Base-by-base conservation (phyloP, 2,113 vertebrate genomes). In the Fukomys damarensis region DNA sequence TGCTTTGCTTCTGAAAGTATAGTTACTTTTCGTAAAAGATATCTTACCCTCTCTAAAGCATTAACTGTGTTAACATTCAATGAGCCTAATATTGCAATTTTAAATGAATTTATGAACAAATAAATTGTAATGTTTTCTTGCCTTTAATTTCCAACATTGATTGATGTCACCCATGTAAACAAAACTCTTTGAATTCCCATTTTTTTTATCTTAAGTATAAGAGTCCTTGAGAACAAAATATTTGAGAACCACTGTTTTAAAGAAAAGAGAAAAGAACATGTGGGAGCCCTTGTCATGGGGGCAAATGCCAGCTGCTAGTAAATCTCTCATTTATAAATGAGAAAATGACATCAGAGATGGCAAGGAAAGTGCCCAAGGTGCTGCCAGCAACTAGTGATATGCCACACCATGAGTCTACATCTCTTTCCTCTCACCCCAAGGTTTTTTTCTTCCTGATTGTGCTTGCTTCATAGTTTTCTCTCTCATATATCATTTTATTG, bases 11-110 rank as follows among this genome's bases (percentile, higher is more conserved):
- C 61, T 10, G 26, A 90, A 61, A 84, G 58, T 68, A 89, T 12
- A 81, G 3, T 46, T 66, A 81, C 6, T 84, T 96, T 72, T 80
- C 68, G 61, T 88, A 84, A 96, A 95, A 80, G 81, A n/a, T 49
- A 72, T 46, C 9, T 38, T 90, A 65, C 16, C 41, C 14, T 91
- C 12, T 52, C 41, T 63, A 43, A 91, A 81, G 46, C 26, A 43
- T 22, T 80, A 41, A 54, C 90, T 91, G 41, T 7, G 2, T 88
- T 93, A 74, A 74, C 58, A 89, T 3, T 86, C 7, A 90, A 85
- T 58, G 22, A 30, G 16, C 13, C 72, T 76, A 41, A 63, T 72
- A 80, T 59, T 70, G 2, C 38, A 12, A 76, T 28, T 88, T 74
- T 52, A 79, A 52, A 32, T 43, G 3, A 91, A 85, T 93, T 80